Conservation (phyloP, 2,888 invertebrate genomes). For the Perizoma flavofasciatum region DNA sequence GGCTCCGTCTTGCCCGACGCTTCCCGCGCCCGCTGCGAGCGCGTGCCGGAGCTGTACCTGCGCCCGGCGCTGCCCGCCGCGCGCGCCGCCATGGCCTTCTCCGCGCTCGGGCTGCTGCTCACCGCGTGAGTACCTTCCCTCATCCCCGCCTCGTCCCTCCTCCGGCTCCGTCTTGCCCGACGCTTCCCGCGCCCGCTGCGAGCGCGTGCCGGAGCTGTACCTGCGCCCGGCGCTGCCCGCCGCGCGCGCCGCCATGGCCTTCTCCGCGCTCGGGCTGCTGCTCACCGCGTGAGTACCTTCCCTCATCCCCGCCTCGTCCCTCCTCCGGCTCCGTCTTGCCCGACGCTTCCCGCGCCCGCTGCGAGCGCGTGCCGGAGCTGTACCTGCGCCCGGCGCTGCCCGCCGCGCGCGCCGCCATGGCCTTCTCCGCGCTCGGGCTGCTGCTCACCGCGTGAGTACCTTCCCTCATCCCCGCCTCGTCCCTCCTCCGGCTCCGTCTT, state of each 20-base stretch:
- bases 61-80: constrained; percentile 93
- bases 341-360: constrained; percentile 87
- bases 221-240: constrained; percentile 91
- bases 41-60: constrained; percentile 92
- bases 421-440: constrained; percentile 93
- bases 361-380: constrained; percentile 90
- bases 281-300: constrained; percentile 84
- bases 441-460: constrained; percentile 86
- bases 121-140: constrained; percentile 79
- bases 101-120: constrained; percentile 91
- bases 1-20: constrained; percentile 91
- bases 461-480: neutral
- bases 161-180: constrained; percentile 93
- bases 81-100: constrained; percentile 95
- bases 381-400: constrained; percentile 91
- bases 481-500: too few species aligned
- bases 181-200: constrained; percentile 87
- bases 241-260: constrained; percentile 95
- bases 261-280: constrained; percentile 92
- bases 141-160: too few species aligned
- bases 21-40: constrained; percentile 87
- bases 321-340: too few species aligned
- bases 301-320: neutral
- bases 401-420: constrained; percentile 96
- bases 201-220: constrained; percentile 91